A percentile compares a stretch with the other conserved stretches of the same genome.
phyloP scores from a whole-genome alignment of 2,797 vertebrate genomes.

The Decapterus maruadsi region DNA sequence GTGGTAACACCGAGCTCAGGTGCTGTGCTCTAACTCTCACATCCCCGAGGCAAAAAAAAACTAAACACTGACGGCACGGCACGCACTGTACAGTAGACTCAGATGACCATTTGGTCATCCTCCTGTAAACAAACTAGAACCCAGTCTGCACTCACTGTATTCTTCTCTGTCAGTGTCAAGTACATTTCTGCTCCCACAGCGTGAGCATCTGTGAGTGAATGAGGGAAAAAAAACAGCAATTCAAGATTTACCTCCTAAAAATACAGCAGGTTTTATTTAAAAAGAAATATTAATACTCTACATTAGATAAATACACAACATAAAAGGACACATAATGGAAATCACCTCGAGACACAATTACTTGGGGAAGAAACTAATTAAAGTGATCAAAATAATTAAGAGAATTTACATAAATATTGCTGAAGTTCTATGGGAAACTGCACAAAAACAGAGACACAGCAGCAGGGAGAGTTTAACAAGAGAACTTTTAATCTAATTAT shows the following conservation, averaged over 20 bases:
- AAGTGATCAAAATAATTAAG: slow-evolving; percentile 61
- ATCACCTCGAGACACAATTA: slow-evolving; percentile 59
- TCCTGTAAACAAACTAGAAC: slow-evolving; percentile 33
- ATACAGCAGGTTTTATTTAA: background rate
- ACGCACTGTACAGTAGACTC: slow-evolving; percentile 20
- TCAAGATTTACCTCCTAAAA: background rate
- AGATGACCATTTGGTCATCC: slow-evolving; percentile 17
- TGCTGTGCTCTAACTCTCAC: slow-evolving; percentile 23
- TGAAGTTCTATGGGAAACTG: slow-evolving; percentile 34
- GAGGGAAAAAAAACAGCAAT: background rate
- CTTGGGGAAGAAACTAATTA: slow-evolving; percentile 55
- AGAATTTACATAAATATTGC: slow-evolving; percentile 54
- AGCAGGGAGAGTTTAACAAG: background rate
- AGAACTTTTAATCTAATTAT: slow-evolving; percentile 25
- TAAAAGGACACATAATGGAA: slow-evolving; percentile 48
- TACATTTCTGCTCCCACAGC: slow-evolving; percentile 2
- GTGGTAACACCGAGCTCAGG: slow-evolving; percentile 23
- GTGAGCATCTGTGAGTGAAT: slow-evolving; percentile 1
- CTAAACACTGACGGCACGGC: slow-evolving; percentile 30
- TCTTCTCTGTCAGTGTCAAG: slow-evolving; percentile 18
- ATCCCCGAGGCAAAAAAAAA: slow-evolving; percentile 23
- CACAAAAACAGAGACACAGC: slow-evolving; percentile 7
- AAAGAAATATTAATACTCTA: background rate
- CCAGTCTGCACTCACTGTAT: slow-evolving; percentile 16
- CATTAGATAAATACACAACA: slow-evolving; percentile 42